Conservation (phyloP, 2,888 invertebrate species). For the Morpho deidamia region DNA sequence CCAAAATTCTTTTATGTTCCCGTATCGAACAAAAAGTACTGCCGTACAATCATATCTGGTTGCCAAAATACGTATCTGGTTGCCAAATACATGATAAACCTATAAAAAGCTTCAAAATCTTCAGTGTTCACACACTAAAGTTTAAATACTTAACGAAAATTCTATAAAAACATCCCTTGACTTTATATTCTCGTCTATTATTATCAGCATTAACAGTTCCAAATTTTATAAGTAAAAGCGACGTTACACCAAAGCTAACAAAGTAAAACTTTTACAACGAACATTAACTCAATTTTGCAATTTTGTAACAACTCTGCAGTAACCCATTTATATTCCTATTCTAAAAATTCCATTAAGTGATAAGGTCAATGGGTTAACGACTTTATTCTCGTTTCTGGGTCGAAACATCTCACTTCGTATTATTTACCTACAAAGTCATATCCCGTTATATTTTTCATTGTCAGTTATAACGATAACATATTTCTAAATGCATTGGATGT, state of each 20-base stretch:
- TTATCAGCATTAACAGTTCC: not conserved
- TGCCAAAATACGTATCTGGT: no score
- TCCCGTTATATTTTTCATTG: conserved; percentile 17
- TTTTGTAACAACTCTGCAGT: not conserved
- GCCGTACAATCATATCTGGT: no score
- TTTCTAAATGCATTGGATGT: conserved; percentile 7
- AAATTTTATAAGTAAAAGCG: no score
- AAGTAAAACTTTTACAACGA: not conserved
- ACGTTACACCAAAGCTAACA: not conserved
- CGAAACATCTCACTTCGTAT: conserved; percentile 11
- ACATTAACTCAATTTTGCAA: conserved; percentile 1
- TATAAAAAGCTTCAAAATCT: no score
- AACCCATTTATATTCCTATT: conserved; percentile 4
- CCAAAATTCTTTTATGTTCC: no score
- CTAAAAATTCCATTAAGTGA: conserved; percentile 11
- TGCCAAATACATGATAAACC: no score
- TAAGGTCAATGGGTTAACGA: conserved; percentile 36
- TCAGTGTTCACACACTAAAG: no score
- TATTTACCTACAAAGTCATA: conserved; percentile 16
- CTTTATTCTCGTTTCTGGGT: conserved; percentile 17
- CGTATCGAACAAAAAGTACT: no score
- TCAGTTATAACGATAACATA: conserved; percentile 12
- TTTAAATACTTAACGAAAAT: no score
- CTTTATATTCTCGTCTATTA: not conserved
- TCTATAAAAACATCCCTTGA: no score